phyloP scores from a whole-genome alignment of 2,888 invertebrate genomes.

The Epinotia brunnichana region DNA sequence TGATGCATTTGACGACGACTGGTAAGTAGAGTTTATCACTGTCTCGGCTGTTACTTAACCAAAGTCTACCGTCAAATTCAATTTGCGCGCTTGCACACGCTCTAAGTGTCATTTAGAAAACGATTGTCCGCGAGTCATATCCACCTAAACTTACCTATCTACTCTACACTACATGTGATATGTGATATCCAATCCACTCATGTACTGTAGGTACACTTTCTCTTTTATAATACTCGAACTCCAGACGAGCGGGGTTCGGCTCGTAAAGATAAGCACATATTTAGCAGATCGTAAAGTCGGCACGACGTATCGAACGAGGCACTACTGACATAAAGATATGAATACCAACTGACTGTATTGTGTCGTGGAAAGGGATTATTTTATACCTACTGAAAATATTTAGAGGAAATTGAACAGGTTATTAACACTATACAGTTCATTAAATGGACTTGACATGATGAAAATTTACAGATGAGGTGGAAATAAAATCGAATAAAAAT shows the following conservation, averaged over 20 bases:
- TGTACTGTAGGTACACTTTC: neutral
- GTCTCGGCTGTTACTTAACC: neutral
- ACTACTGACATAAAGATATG: conserved; percentile 29
- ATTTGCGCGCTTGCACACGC: neutral
- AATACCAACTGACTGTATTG: conserved; percentile 44
- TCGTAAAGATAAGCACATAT: conserved; percentile 17
- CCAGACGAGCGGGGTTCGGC: neutral
- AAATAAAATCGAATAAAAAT: neutral
- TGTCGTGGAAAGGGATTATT: conserved; percentile 33
- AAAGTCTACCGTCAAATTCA: neutral
- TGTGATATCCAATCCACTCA: neutral
- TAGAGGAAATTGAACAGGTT: neutral
- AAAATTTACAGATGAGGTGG: neutral
- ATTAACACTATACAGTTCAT: neutral
- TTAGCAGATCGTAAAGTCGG: conserved; percentile 21
- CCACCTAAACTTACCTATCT: neutral
- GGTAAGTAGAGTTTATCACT: neutral
- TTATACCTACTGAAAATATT: conserved; percentile 20
- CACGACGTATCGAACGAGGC: conserved; percentile 32
- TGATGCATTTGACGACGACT: no score
- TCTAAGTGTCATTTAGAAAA: neutral
- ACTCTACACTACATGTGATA: no score
- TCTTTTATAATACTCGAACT: conserved; percentile 16
- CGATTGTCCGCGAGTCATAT: neutral
- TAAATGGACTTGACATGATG: neutral